Evolutionary conservation across 2,797 vertebrate genomes (phyloP), one percentile per base, ranked within the genome.

Genomic region (Ataeniobius toweri): DNA sequence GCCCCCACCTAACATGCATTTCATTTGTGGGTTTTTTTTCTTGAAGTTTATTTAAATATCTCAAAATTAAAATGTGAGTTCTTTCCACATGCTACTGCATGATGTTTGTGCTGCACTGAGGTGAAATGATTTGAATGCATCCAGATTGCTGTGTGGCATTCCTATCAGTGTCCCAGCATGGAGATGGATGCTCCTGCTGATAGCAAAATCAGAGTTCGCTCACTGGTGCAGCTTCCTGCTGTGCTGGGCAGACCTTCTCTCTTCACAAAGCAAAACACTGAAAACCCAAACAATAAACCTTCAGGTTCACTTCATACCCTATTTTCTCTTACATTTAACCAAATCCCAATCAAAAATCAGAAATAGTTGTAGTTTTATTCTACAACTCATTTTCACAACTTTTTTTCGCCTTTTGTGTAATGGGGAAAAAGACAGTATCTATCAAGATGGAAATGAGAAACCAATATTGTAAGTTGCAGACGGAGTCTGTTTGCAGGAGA

Each of bases 401-500:
- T 70, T 85, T 79, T 80, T 82, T 82, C 79, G n/a, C 68, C 78
- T 79, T 83, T 74, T 51, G 81, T 82, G 65, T 77, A 86, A 85
- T 88, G 75, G 59, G 82, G 80, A 79, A 84, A 84, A 81, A 68
- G 63, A 75, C 85, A 93, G 90, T 89, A 84, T 76, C 83, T 80
- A 84, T 90, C 86, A 53, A 88, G 89, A 94, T 94, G 90, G 92
- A 95, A 95, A 94, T 92, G 89, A 94, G 87, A 92, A 91, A 90
- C 79, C 88, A 87, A 94, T 93, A 90, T 93, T 93, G 90, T 89
- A 87, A 85, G 91, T 92, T 91, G 80, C 88, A 93, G 89, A 92
- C 85, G 77, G 93, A 93, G 93, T 93, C 94, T 95, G 94, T 92
- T 93, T 86, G 88, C 85, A 68, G 79, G 86, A 93, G 94, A 95